Conservation (phyloP, 2,797 vertebrate species). For the Eulemur albifrons region DNA sequence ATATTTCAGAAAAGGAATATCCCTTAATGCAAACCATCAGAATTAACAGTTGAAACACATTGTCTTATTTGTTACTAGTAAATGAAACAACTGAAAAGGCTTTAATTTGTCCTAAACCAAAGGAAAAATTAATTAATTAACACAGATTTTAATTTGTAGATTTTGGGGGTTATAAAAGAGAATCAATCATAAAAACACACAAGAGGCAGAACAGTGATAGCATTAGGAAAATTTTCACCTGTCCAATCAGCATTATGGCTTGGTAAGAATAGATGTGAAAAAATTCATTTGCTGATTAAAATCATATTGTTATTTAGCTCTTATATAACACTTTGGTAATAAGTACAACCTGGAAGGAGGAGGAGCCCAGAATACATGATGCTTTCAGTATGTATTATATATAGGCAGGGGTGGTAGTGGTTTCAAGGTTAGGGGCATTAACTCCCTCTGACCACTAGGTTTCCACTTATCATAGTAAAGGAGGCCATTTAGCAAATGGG, state of each 20-base stretch:
- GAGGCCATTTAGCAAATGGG: background rate
- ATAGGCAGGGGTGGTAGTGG: background rate
- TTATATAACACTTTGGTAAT: background rate
- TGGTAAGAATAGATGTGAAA: background rate
- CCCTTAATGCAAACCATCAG: background rate
- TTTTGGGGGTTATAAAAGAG: background rate
- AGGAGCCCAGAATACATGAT: background rate
- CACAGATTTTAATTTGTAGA: background rate
- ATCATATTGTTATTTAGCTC: background rate
- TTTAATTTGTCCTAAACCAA: background rate
- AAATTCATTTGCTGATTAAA: slow-evolving; percentile 8
- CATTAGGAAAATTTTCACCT: background rate
- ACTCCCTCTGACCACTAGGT: background rate
- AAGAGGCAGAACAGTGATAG: background rate
- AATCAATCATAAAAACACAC: background rate
- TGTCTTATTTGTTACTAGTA: background rate
- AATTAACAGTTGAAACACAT: background rate
- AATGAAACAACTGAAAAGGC: background rate
- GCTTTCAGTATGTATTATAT: background rate
- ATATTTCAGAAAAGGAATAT: background rate
- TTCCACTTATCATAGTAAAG: slow-evolving; percentile 16
- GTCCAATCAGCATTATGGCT: background rate
- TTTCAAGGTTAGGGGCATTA: fast-evolving
- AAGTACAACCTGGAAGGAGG: background rate
- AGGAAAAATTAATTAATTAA: background rate